phyloP scores from a whole-genome alignment of 1,140 invertebrate species.

The Camponotus vicinus region DNA sequence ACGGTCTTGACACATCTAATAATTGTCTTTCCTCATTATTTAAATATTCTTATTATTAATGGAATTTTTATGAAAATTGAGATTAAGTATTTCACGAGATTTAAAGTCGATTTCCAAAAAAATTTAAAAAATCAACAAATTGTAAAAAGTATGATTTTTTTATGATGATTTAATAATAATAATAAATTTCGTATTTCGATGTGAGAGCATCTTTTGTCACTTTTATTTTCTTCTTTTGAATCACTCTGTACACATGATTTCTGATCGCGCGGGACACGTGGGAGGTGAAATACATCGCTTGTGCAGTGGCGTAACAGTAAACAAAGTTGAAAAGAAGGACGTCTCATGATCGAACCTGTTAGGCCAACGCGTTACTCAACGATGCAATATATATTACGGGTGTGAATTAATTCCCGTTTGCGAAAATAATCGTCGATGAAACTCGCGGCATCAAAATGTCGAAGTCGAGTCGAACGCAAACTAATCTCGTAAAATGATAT shows the following conservation, averaged over 20 bases:
- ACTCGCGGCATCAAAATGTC: not conserved
- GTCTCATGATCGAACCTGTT: slow-evolving; percentile 61
- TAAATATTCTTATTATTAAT: too few species aligned
- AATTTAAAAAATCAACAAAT: not conserved
- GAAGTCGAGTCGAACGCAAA: not conserved
- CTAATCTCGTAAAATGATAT: not conserved
- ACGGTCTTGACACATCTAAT: too few species aligned
- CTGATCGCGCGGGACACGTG: slow-evolving; percentile 57
- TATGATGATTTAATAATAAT: not conserved
- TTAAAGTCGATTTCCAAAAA: too few species aligned
- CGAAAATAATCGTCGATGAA: not conserved
- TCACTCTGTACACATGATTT: slow-evolving; percentile 52
- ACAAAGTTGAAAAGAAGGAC: slow-evolving; percentile 67
- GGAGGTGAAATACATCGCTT: slow-evolving; percentile 66
- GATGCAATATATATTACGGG: slow-evolving; percentile 46
- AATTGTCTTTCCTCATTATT: too few species aligned
- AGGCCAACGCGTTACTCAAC: slow-evolving; percentile 62
- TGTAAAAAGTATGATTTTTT: not conserved
- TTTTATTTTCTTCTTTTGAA: slow-evolving; percentile 1
- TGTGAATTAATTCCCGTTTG: slow-evolving; percentile 60
- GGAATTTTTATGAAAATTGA: too few species aligned
- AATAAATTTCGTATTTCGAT: not conserved
- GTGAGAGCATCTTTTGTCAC: not conserved
- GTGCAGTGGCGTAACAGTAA: slow-evolving; percentile 69
- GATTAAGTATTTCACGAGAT: too few species aligned